Conservation (phyloP, 2,888 invertebrate genomes). For the Troilus luridus region DNA sequence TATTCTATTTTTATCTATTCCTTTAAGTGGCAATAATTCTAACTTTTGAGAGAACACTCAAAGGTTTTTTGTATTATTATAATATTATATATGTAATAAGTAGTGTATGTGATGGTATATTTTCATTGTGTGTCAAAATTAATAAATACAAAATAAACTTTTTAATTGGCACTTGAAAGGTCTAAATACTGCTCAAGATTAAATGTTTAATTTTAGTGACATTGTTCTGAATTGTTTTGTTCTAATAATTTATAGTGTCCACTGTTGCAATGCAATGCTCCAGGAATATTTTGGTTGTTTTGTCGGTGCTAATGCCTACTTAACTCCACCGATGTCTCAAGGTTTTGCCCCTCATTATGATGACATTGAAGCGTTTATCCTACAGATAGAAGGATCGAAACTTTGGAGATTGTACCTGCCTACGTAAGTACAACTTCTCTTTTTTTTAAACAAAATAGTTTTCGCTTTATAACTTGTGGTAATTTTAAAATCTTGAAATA, state of each 20-base stretch:
- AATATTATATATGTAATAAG: no score
- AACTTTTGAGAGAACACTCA: no score
- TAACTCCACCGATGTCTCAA: constrained; percentile 95
- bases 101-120: no score
- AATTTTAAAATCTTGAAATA: no score
- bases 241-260: constrained; percentile 64
- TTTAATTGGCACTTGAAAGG: no score
- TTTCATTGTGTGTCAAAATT: no score
- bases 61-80: no score
- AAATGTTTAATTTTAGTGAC: not conserved
- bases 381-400: constrained; percentile 96
- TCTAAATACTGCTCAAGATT: not conserved
- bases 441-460: not conserved
- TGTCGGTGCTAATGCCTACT: constrained; percentile 95
- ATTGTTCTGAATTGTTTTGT: not conserved
- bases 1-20: not conserved
- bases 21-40: no score
- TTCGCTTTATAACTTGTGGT: no score
- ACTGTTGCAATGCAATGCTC: constrained; percentile 76
- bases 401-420: constrained; percentile 94
- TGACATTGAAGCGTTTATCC: constrained; percentile 97
- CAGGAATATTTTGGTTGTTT: constrained; percentile 95
- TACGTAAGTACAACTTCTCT: constrained; percentile 68
- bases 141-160: no score
- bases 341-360: constrained; percentile 99